These are phyloP conservation scores for Lithophane socia DNA, from an alignment of 2,888 invertebrate genomes.

Conservation along the genomic window DNA sequence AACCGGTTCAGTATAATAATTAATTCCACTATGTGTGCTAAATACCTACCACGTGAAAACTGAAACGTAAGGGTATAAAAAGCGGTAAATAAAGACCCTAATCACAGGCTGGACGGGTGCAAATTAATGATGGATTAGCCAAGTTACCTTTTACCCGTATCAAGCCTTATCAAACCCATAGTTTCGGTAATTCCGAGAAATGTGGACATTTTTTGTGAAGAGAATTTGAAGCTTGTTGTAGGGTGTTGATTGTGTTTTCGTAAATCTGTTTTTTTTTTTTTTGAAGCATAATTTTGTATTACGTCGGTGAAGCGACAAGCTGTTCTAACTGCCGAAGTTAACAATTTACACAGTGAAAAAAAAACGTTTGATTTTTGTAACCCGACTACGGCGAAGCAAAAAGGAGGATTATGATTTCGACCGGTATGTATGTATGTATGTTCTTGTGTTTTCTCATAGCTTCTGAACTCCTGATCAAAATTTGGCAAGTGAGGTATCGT, in stretches of 20 bases:
- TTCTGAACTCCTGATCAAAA: too few relatives aligned
- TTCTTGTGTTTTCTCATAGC: too few relatives aligned
- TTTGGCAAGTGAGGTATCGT: too few relatives aligned
- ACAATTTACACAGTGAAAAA: too few relatives aligned
- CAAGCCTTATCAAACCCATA: conserved; percentile 48
- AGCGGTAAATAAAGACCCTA: conserved; percentile 49
- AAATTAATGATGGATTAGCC: conserved; percentile 57
- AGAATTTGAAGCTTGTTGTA: neutral
- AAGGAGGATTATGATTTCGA: too few relatives aligned
- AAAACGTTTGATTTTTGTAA: too few relatives aligned
- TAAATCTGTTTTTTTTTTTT: neutral
- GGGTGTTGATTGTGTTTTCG: neutral
- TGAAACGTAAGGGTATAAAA: conserved; percentile 30
- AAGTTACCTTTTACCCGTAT: conserved; percentile 55
- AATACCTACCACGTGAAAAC: conserved; percentile 3
- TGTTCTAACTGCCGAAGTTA: too few relatives aligned
- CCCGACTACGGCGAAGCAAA: too few relatives aligned
- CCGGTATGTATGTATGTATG: too few relatives aligned
- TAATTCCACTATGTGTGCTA: neutral
- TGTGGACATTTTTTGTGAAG: conserved; percentile 14
- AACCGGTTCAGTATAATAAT: neutral
- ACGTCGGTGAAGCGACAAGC: too few relatives aligned
- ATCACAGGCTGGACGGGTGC: conserved; percentile 42
- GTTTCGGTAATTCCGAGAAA: conserved; percentile 29
- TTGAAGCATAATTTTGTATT: too few relatives aligned